Evolutionary conservation across 2,797 vertebrate species (phyloP).

Genomic region (Peromyscus nudipes): DNA sequence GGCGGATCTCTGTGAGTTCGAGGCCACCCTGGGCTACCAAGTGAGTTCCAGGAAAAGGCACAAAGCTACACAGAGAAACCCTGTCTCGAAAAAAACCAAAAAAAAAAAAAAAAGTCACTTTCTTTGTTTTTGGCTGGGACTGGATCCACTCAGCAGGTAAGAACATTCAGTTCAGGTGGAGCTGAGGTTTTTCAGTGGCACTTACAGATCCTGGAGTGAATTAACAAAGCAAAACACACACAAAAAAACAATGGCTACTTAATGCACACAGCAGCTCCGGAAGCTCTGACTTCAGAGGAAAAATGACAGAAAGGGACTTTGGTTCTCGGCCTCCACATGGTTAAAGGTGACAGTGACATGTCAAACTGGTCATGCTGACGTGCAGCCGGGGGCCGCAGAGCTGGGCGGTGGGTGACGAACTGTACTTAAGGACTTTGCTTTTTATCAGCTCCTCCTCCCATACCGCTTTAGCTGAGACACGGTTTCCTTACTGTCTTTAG

Average conservation of each 20-base stretch:
- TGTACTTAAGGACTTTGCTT: neutral
- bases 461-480: neutral
- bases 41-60: too few species aligned
- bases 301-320: constrained; percentile 4
- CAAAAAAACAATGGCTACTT: constrained; percentile 50
- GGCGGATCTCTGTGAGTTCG: too few species aligned
- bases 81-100: too few species aligned
- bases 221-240: constrained; percentile 48
- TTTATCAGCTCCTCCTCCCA: neutral
- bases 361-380: neutral
- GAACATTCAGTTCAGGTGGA: neutral
- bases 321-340: neutral
- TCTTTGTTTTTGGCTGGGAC: constrained; percentile 53
- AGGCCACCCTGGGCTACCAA: too few species aligned
- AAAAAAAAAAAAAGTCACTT: constrained; percentile 70
- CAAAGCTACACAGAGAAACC: too few species aligned
- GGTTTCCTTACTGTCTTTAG: constrained; percentile 28
- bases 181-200: constrained; percentile 54
- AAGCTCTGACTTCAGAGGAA: constrained; percentile 11
- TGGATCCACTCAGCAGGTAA: constrained; percentile 70
- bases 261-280: neutral
- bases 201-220: constrained; percentile 74
- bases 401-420: neutral
- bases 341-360: neutral
- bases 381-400: neutral